A percentile compares a stretch with the other conserved stretches of the same genome.
Evolutionary conservation across 2,888 invertebrate species (phyloP).

Genomic region (Epicampocera succincta): DNA sequence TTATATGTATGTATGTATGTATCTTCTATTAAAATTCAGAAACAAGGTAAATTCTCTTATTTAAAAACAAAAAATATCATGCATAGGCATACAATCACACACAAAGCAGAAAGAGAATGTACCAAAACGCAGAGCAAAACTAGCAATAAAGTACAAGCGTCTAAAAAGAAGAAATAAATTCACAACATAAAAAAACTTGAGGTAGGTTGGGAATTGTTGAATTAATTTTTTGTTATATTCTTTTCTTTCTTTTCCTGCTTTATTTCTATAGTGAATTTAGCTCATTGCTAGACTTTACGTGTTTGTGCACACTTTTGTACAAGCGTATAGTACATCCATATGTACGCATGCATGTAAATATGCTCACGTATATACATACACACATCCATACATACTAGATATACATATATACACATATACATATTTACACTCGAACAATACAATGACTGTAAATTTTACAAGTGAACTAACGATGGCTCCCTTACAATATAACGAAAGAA

Average conservation of each 20-base stretch:
- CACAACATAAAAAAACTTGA: conserved; percentile 79
- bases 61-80: conserved; percentile 33
- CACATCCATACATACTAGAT: not conserved
- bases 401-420: too few relatives aligned
- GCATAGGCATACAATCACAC: conserved; percentile 32
- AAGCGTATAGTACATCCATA: too few relatives aligned
- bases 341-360: not conserved
- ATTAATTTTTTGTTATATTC: conserved; percentile 22
- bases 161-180: conserved; percentile 34
- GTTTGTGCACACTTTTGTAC: not conserved
- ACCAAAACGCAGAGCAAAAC: conserved; percentile 47
- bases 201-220: conserved; percentile 78
- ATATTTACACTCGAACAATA: not conserved
- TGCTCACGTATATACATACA: conserved; percentile 1
- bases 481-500: conserved; percentile 25
- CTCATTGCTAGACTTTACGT: conserved; percentile 45
- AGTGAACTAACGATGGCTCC: conserved; percentile 52
- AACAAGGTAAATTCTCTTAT: too few relatives aligned
- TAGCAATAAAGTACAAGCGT: conserved; percentile 53
- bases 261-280: conserved; percentile 54
- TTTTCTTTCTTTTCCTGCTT: conserved; percentile 29
- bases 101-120: conserved; percentile 35
- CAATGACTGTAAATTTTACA: conserved; percentile 64
- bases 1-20: not conserved
- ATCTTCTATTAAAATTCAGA: too few relatives aligned